Base-by-base conservation (phyloP, 35 echinoderm and acorn worm species). In the Patiria miniata region DNA sequence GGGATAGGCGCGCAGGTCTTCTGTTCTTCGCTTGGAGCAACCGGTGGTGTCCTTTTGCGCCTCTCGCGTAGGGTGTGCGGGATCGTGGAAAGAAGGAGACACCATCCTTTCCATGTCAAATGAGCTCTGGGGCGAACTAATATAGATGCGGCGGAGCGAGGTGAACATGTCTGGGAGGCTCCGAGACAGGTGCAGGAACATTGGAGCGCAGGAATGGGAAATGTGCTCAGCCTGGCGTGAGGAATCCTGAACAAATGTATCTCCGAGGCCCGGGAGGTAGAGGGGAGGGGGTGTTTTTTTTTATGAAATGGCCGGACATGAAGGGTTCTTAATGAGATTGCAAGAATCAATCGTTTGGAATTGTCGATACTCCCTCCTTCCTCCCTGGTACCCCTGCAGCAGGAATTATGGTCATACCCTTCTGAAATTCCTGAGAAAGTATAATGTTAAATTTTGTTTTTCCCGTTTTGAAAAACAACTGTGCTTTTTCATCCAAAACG, bases 81-180 rank as follows among this genome's bases (percentile, higher is more conserved):
- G 42, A 47, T n/a, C 4, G 42, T 47, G 42, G 42, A 47, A 47
- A 30, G 23, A 73, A 10, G 19, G 2, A 73, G 65, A 73, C 65
- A 14, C 14, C 34, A 34, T 73, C 34, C 65, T 34, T 73, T 73
- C 28, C 65, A 73, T 73, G 65, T 26, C 21, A 73, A 73, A 73
- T 73, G 65, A 73, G 65, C 65, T 73, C 65, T 73, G 19, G 65
- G n/a, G 65, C 26, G 15, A 61, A 73, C 65, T 34, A 26, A 73
- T 73, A 26, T 23, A 73, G 26, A 73, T 32, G 26, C 23, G 65
- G 65, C 65, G 2, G 19, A 32, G 34, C 26, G 65, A 73, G 26
- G 26, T 23, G 26, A 23, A 73, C 34, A 32, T n/a, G n/a, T 32
- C 65, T 23, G 9, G 34, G 6, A 18, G 65, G 65, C 34, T 73